Conservation (phyloP, 1,140 invertebrate genomes). For the Drosophila nasuta region DNA sequence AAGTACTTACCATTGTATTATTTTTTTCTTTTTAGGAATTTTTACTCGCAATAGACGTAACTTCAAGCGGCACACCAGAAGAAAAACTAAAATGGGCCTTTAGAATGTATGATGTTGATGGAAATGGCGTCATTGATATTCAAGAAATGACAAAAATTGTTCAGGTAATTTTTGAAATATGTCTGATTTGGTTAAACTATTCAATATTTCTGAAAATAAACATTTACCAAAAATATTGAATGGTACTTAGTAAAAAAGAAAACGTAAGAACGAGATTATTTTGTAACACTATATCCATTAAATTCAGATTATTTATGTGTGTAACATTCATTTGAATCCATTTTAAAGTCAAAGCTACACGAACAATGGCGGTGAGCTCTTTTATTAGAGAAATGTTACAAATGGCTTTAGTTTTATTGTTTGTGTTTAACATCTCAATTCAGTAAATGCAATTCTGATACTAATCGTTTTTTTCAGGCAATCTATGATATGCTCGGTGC, state of each 20-base stretch:
- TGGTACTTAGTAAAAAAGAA: background rate
- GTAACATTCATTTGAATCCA: slow-evolving; percentile 1
- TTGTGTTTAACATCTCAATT: background rate
- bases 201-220: background rate
- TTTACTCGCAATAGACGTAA: slow-evolving; percentile 98
- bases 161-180: slow-evolving; percentile 87
- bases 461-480: slow-evolving; percentile 88
- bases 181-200: background rate
- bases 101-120: slow-evolving; percentile 99
- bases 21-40: slow-evolving; percentile 90
- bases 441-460: background rate
- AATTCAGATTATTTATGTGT: slow-evolving; percentile 1
- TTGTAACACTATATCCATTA: background rate
- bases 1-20: background rate
- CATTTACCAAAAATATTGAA: background rate
- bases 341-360: slow-evolving; percentile 1
- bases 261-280: background rate
- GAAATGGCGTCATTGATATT: slow-evolving; percentile 99
- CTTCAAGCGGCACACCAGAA: slow-evolving; percentile 97
- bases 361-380: slow-evolving; percentile 1
- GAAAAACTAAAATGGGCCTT: slow-evolving; percentile 99
- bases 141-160: slow-evolving; percentile 98
- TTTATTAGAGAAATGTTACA: background rate
- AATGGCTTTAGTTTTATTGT: slow-evolving; percentile 1
- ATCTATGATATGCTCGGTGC: slow-evolving; percentile 99